These are phyloP conservation scores for Papilio xuthus DNA, from an alignment of 1,140 invertebrate species.

Conservation along the genomic window DNA sequence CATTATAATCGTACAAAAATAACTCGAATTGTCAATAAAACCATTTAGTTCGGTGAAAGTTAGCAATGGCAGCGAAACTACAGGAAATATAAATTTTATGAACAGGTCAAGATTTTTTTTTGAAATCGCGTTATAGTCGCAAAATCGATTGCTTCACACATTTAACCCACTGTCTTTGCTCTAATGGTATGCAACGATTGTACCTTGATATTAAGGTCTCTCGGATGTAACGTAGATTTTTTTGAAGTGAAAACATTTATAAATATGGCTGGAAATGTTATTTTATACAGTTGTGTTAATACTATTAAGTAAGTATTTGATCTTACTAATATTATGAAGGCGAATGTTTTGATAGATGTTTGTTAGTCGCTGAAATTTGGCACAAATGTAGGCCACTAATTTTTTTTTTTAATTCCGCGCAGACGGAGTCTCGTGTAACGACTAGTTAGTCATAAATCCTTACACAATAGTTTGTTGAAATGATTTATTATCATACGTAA, in stretches of 20 bases:
- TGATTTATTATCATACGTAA: not conserved
- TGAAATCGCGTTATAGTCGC: constrained; percentile 22
- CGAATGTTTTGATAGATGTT: too few relatives aligned
- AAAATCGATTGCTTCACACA: constrained; percentile 15
- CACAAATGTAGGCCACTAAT: too few relatives aligned
- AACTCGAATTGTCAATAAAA: constrained; percentile 24
- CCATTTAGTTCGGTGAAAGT: constrained; percentile 19
- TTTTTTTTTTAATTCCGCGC: too few relatives aligned
- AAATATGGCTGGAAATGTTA: too few relatives aligned
- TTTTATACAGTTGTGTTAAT: too few relatives aligned
- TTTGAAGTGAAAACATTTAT: constrained; percentile 2
- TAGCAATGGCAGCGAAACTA: constrained; percentile 15
- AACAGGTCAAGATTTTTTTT: constrained; percentile 24
- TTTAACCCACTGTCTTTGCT: constrained; percentile 22
- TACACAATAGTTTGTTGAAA: not conserved
- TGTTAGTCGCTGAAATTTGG: too few relatives aligned
- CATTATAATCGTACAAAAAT: constrained; percentile 16
- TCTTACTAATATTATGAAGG: too few relatives aligned
- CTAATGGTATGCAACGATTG: not conserved
- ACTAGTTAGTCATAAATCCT: not conserved
- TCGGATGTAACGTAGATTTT: not conserved
- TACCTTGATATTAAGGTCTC: not conserved
- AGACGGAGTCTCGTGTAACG: too few relatives aligned
- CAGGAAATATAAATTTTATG: constrained; percentile 27
- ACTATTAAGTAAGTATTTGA: too few relatives aligned